Evolutionary conservation across 2,888 invertebrate species (phyloP).

Genomic region (Drosophila meridionalis): DNA sequence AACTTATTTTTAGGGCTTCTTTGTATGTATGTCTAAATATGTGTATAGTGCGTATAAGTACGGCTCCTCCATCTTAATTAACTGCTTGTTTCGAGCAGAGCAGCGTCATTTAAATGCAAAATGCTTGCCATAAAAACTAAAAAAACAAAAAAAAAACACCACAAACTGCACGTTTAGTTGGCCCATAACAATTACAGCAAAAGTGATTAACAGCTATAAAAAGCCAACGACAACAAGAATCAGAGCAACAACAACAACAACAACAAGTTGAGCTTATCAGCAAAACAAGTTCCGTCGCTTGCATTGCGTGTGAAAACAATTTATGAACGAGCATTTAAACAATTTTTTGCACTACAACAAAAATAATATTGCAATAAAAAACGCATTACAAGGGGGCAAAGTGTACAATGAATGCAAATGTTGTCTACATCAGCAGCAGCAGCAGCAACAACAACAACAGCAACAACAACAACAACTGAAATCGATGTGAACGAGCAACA

Average conservation of each 20-base stretch:
- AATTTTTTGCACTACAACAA: conserved; percentile 35
- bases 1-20: conserved; percentile 9
- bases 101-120: conserved; percentile 40
- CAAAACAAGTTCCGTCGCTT: conserved; percentile 50
- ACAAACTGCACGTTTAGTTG: conserved; percentile 59
- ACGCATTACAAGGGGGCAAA: conserved; percentile 68
- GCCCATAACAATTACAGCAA: conserved; percentile 66
- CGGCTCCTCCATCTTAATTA: conserved; percentile 15
- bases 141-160: conserved; percentile 22
- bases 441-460: conserved; percentile 28
- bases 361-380: conserved; percentile 60
- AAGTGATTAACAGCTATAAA: conserved; percentile 64
- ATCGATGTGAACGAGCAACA: conserved; percentile 52
- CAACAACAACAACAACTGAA: conserved; percentile 32
- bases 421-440: conserved; percentile 46
- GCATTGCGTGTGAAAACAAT: conserved; percentile 67
- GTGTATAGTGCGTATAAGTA: background rate
- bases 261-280: conserved; percentile 37
- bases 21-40: background rate
- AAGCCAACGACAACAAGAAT: conserved; percentile 38
- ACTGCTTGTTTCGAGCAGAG: conserved; percentile 18
- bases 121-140: conserved; percentile 35
- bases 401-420: conserved; percentile 74
- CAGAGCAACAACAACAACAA: conserved; percentile 28
- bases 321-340: conserved; percentile 64